Base-by-base conservation (phyloP, 2,113 vertebrate genomes). In the Pelmatolapia mariae region DNA sequence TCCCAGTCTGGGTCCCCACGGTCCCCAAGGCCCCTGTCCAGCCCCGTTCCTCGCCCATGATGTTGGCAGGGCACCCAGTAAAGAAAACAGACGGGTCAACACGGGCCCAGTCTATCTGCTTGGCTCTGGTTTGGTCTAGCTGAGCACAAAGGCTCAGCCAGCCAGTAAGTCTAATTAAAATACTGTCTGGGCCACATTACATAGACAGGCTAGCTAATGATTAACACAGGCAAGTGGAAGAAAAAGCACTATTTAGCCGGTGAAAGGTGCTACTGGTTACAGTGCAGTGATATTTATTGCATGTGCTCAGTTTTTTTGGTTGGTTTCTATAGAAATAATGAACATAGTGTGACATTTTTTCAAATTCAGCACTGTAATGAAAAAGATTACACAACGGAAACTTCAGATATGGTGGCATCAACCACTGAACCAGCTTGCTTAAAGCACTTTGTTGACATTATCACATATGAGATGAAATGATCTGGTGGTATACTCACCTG, bases 91-190 rank as follows among this genome's bases (percentile, higher is more conserved):
- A 56, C 91, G 16, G 87, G 89, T 90, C 89, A 90, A 43, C 76
- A 63, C 79, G 31, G 86, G 85, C 88, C 90, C 90, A 81, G 73
- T 89, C 68, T 91, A 88, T 86, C 76, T 87, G 82, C 89, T 94
- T 94, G 93, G 92, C 90, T 94, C 93, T 94, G 93, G 91, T 94
- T 93, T 81, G 89, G 91, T 96, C 93, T 84, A 82, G 91, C 90
- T 81, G 80, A 87, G 89, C 89, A 95, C 94, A 95, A 95, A 94
- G 90, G 40, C 91, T 86, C 91, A 88, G 94, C 92, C 91, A 94
- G 89, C 92, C 88, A 87, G 82, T n/a, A 56, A 86, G 90, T 90
- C 92, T 94, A 91, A 95, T 94, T 95, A 91, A 93, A 94, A 96
- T 92, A 94, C 89, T 91, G 93, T 91, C 94, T 94, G 86, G 87